These are phyloP conservation scores for Parnassius smintheus DNA, from an alignment of 2,888 invertebrate genomes.

Conservation along the genomic window DNA sequence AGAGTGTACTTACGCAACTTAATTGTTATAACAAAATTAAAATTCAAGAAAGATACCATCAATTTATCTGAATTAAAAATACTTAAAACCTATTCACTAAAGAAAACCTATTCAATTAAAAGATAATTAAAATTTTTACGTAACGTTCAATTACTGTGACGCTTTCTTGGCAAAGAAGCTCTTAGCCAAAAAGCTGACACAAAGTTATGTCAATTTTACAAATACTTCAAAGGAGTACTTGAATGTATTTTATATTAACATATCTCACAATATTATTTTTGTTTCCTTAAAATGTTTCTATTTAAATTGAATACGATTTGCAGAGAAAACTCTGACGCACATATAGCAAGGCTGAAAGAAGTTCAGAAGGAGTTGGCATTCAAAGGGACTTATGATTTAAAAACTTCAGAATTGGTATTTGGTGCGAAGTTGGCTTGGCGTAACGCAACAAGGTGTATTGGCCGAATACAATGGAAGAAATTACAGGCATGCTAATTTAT, in stretches of 20 bases:
- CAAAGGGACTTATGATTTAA: conserved; percentile 93
- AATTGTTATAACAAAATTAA: conserved; percentile 18
- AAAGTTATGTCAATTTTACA: too few relatives aligned
- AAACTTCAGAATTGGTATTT: conserved; percentile 94
- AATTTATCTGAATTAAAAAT: not conserved
- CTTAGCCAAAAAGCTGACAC: too few relatives aligned
- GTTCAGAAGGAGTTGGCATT: conserved; percentile 87
- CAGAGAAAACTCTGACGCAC: conserved; percentile 89
- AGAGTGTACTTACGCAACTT: conserved; percentile 11
- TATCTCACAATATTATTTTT: too few relatives aligned
- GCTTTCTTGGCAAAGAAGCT: too few relatives aligned
- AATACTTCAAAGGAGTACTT: too few relatives aligned
- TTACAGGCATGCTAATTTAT: conserved; percentile 85
- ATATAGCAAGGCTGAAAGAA: conserved; percentile 88
- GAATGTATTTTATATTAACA: too few relatives aligned
- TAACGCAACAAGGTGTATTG: conserved; percentile 95
- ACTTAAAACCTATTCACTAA: too few relatives aligned
- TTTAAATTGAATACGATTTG: not conserved
- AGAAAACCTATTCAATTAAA: too few relatives aligned
- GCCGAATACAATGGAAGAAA: conserved; percentile 98
- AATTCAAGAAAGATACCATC: conserved; percentile 9
- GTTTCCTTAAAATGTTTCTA: too few relatives aligned
- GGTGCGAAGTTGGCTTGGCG: conserved; percentile 98
- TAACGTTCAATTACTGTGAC: too few relatives aligned
- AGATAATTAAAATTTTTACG: too few relatives aligned